These are phyloP conservation scores for Aleiodes testaceus DNA, from an alignment of 2,888 invertebrate species.

Conservation along the genomic window DNA sequence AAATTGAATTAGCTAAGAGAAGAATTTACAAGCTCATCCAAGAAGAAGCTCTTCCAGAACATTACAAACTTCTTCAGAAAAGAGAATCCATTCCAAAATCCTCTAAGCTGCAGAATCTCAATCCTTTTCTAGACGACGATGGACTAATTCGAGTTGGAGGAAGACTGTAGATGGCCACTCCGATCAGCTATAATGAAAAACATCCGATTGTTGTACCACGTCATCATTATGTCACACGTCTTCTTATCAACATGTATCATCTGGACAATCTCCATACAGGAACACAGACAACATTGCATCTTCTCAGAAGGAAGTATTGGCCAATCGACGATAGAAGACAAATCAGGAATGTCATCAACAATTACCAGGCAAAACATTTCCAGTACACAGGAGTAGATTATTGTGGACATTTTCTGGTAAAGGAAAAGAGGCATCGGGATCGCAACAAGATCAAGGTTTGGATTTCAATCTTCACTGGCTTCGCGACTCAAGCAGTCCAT, in stretches of 20 bases:
- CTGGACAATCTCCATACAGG: background rate
- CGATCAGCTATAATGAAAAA: background rate
- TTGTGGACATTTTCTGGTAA: constrained; percentile 3
- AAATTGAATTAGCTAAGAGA: too few species aligned
- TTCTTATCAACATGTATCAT: background rate
- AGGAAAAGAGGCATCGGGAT: constrained; percentile 34
- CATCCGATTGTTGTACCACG: background rate
- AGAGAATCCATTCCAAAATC: constrained; percentile 39
- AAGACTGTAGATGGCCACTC: background rate
- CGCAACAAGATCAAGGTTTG: too few species aligned
- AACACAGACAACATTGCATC: background rate
- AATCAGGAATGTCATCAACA: constrained; percentile 7
- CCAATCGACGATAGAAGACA: constrained; percentile 15
- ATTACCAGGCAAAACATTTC: constrained; percentile 22
- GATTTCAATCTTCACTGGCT: constrained; percentile 35
- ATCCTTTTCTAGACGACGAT: constrained; percentile 27
- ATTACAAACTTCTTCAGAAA: constrained; percentile 2
- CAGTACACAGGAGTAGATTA: constrained; percentile 28
- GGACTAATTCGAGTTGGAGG: background rate
- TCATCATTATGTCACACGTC: background rate
- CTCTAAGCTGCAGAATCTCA: background rate
- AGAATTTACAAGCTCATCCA: constrained; percentile 29
- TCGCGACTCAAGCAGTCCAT: constrained; percentile 37
- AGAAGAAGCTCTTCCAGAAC: constrained; percentile 11
- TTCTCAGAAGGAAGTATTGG: constrained; percentile 20